Percentiles rank a stretch among this genome's conserved stretches.
phyloP scores from a whole-genome alignment of 2,113 vertebrate genomes.

The crab-eating macaque (Macaca fascicularis) region T2T-MFA8v1.1 NC_088375.1:204182501-204183000 shows the following conservation, averaged over 20 bases:
- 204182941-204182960: not conserved
- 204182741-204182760: not conserved
- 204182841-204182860: not conserved
- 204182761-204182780: not conserved
- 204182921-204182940: not conserved
- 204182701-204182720: not conserved
- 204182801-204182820: not conserved
- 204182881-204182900: not conserved
- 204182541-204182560: not conserved
- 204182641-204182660: not conserved
- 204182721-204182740: not conserved
- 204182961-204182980: not conserved
- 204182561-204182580: not conserved
- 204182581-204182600: not conserved
- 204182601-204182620: not conserved
- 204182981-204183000: not conserved
- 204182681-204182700: not conserved
- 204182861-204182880: not conserved
- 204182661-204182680: not conserved
- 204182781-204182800: not conserved
- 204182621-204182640: not conserved
- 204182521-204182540: not conserved
- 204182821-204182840: not conserved
- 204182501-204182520: not conserved
- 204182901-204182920: not conserved